Percentiles rank a stretch among this genome's conserved stretches.
These are phyloP conservation scores for Dreissena polymorpha DNA, from an alignment of 1,140 invertebrate species.

Conservation along the genomic window DNA sequence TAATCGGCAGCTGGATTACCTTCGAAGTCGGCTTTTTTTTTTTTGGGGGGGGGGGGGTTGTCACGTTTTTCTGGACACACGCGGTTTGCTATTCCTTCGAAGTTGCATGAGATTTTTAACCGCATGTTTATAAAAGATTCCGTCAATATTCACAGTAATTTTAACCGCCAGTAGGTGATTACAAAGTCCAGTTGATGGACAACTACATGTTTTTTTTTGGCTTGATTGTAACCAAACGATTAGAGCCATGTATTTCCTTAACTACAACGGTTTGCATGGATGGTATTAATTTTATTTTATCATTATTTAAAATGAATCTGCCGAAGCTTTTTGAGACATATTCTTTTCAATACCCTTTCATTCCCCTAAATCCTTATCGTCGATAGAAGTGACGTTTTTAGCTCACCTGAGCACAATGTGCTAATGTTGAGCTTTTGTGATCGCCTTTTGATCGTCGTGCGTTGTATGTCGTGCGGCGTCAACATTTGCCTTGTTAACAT, in stretches of 20 bases:
- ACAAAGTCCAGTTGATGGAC: constrained; percentile 8
- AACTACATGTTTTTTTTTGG: constrained; percentile 14
- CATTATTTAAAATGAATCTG: too few relatives aligned
- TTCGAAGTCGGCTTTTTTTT: neutral
- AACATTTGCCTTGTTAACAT: too few relatives aligned
- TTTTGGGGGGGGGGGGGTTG: neutral
- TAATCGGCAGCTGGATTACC: neutral
- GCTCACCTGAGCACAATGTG: too few relatives aligned
- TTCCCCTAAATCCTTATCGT: too few relatives aligned
- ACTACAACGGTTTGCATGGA: constrained; percentile 12
- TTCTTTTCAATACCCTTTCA: too few relatives aligned
- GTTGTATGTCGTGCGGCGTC: too few relatives aligned
- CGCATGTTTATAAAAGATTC: neutral
- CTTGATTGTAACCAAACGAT: constrained; percentile 1
- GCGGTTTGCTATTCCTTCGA: neutral
- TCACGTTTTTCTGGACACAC: too few relatives aligned
- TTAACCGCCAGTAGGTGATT: constrained; percentile 12
- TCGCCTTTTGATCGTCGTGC: too few relatives aligned
- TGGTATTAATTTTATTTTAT: constrained; percentile 2
- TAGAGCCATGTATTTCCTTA: neutral
- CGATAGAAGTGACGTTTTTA: too few relatives aligned
- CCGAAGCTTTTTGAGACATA: too few relatives aligned
- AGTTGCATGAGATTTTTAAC: neutral
- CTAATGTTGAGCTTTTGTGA: too few relatives aligned
- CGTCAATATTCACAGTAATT: constrained; percentile 2